Evolutionary conservation across 2,888 invertebrate genomes (phyloP).

Genomic region (Aplocera efformata): DNA sequence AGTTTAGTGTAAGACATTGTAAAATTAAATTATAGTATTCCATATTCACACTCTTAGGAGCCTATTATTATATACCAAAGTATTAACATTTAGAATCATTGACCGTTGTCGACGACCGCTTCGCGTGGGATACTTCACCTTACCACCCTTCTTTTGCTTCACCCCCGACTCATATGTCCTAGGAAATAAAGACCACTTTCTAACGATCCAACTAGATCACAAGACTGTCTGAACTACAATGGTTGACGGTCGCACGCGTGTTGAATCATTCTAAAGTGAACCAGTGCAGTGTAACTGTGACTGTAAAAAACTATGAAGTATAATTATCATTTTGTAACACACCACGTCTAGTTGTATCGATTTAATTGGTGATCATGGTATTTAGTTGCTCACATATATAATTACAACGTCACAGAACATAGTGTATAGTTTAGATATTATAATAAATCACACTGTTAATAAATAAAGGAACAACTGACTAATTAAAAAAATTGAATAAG

Average conservation of each 20-base stretch:
- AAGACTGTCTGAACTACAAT: constrained; percentile 51
- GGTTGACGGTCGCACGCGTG: constrained; percentile 55
- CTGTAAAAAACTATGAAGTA: constrained; percentile 28
- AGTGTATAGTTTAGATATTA: too few relatives aligned
- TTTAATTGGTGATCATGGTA: constrained; percentile 8
- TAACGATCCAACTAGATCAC: constrained; percentile 1
- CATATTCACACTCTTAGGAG: too few relatives aligned
- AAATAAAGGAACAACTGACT: too few relatives aligned
- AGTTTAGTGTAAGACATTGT: too few relatives aligned
- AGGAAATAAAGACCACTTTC: constrained; percentile 34
- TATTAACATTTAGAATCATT: constrained; percentile 31
- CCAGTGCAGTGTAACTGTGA: constrained; percentile 67
- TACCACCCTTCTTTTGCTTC: constrained; percentile 19
- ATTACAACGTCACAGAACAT: not conserved
- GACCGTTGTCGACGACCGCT: constrained; percentile 45
- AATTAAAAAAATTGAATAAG: too few relatives aligned
- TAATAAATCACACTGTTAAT: too few relatives aligned
- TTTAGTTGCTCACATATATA: not conserved
- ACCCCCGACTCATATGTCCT: constrained; percentile 26
- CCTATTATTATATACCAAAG: too few relatives aligned
- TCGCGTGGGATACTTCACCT: constrained; percentile 41
- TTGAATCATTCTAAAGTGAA: constrained; percentile 58
- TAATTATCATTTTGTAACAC: constrained; percentile 26
- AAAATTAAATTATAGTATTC: constrained; percentile 20
- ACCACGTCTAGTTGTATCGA: constrained; percentile 9